phyloP scores from a whole-genome alignment of 2,888 invertebrate genomes.

The Lasiommata megera region DNA sequence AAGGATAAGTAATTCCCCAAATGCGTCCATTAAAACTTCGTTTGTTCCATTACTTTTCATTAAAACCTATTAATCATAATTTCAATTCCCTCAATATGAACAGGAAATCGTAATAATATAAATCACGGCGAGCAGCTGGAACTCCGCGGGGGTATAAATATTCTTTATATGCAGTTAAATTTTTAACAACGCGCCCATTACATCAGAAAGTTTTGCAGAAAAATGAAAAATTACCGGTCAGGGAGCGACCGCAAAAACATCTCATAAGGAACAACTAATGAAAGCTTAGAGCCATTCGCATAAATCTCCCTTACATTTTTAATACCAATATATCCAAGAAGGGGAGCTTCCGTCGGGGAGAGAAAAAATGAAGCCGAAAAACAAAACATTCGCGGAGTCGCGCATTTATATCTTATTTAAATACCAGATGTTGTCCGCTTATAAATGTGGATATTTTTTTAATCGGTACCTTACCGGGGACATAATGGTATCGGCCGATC shows the following conservation, averaged over 20 bases:
- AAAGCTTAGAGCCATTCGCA: conserved; percentile 82
- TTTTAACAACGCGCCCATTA: conserved; percentile 61
- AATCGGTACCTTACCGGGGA: conserved; percentile 78
- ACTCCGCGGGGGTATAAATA: conserved; percentile 67
- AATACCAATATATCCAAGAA: conserved; percentile 79
- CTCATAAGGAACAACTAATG: conserved; percentile 79
- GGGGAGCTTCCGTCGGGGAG: conserved; percentile 67
- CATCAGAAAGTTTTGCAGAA: conserved; percentile 72
- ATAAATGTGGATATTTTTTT: conserved; percentile 77
- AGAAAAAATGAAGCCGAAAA: conserved; percentile 63
- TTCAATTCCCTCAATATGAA: conserved; percentile 57
- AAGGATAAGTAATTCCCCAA: background rate
- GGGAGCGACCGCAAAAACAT: conserved; percentile 77
- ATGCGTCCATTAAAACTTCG: background rate
- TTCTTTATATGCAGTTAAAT: conserved; percentile 80
- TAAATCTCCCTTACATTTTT: conserved; percentile 82
- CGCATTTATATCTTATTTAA: conserved; percentile 79
- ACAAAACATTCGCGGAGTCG: conserved; percentile 71
- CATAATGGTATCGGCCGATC: conserved; percentile 79
- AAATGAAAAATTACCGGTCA: conserved; percentile 81
- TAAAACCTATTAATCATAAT: conserved; percentile 53
- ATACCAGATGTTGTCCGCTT: conserved; percentile 78
- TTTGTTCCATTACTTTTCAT: conserved; percentile 53
- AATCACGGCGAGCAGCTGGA: conserved; percentile 75
- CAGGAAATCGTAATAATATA: conserved; percentile 69